Base-by-base conservation (phyloP, 2,888 invertebrate species). In the Drosophila paracracens region DNA sequence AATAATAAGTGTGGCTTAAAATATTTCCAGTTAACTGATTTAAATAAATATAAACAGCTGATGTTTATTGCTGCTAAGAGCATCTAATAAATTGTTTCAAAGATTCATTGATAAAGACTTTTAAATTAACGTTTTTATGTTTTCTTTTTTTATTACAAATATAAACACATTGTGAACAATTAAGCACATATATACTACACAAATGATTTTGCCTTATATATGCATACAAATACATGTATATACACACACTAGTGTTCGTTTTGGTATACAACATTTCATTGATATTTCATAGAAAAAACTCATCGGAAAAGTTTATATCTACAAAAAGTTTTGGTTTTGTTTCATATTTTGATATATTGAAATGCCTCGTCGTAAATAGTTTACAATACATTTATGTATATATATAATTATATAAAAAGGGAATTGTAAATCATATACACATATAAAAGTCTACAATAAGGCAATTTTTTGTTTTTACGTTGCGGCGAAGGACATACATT, bases 361-460 rank as follows among this genome's bases (percentile, higher is more conserved):
- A 79, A 79, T 82, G 76, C 57, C 62, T 76, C 18, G 18, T 68
- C 63, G 46, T 78, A 64, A 78, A 53, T 76, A 70, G 56, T 69
- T 27, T 59, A 64, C 40, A 64, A 43, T 59, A 64, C 40, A 64
- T 52, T 56, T 72, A 76, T 65, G 58, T 46, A 52, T 52, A 57
- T 57, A 74, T 75, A 76, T 65, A 83, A 83, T 54, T 69, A 63
- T 87, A 72, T 81, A 85, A 79, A 89, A 83, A 72, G 59, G 60
- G 61, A 68, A 68, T 71, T 76, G 57, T 64, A 85, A 85, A 89
- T 89, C 85, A 89, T 74, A 88, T 81, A 84, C 85, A 76, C 73
- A 83, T 80, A 81, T 81, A 73, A 78, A 88, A 74, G 43, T 85
- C 72, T 85, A 85, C 88, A 85, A 85, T 85, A 89, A 85, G 88